Evolutionary conservation across 2,888 invertebrate genomes (phyloP).

Genomic region (Nycteola revayana): DNA sequence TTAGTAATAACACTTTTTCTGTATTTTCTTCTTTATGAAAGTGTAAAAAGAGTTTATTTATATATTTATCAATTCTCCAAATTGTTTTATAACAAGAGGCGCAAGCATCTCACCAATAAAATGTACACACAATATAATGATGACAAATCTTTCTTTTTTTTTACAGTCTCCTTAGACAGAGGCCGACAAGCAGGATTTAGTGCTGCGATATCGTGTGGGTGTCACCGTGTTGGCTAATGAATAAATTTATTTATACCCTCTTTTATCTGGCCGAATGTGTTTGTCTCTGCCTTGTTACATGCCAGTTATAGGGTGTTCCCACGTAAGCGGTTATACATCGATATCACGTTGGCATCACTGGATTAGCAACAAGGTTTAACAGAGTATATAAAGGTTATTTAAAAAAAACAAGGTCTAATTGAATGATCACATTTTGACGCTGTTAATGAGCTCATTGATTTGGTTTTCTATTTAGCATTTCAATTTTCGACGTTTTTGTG

Average conservation of each 20-base stretch:
- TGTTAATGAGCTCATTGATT: too few species aligned
- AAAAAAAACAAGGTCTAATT: too few species aligned
- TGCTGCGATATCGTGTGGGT: constrained; percentile 76
- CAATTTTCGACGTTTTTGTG: too few species aligned
- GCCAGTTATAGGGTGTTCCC: constrained; percentile 27
- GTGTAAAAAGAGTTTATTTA: too few species aligned
- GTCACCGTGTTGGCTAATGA: constrained; percentile 80
- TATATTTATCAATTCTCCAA: too few species aligned
- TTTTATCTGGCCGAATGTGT: constrained; percentile 66
- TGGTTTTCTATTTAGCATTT: too few species aligned
- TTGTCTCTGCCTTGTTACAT: constrained; percentile 42
- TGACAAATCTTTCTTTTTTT: constrained; percentile 42
- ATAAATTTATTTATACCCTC: constrained; percentile 78
- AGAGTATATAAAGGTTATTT: too few species aligned
- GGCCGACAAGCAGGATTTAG: constrained; percentile 76
- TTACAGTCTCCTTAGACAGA: constrained; percentile 60
- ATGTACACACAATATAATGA: constrained; percentile 23
- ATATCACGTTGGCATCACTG: not conserved
- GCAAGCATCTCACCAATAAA: constrained; percentile 14
- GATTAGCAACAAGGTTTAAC: too few species aligned
- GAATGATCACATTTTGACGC: too few species aligned
- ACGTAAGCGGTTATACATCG: not conserved
- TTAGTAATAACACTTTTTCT: too few species aligned
- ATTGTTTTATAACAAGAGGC: too few species aligned
- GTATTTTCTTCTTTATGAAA: too few species aligned